Percentiles rank a stretch among this genome's conserved stretches.
phyloP scores from a whole-genome alignment of 2,113 vertebrate species.

The Cheirogaleus medius region DNA sequence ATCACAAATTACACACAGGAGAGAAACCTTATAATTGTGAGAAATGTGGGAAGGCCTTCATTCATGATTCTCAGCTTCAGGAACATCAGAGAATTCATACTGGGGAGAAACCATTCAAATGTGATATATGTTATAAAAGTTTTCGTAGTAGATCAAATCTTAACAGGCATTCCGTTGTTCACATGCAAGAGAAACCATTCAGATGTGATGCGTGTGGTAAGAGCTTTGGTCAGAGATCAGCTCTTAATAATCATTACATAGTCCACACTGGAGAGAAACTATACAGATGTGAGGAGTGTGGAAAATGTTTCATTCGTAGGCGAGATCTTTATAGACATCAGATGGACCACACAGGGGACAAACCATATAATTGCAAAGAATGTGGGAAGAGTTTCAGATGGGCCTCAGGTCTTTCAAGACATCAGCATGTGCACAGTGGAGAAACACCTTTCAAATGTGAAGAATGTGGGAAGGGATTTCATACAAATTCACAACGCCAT shows the following conservation, averaged over 20 bases:
- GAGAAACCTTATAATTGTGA: not conserved
- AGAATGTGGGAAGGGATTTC: conserved; percentile 58
- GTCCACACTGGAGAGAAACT: conserved; percentile 63
- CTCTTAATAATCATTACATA: conserved; percentile 45
- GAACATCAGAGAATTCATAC: conserved; percentile 14
- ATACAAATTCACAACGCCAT: not conserved
- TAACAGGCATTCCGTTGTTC: not conserved
- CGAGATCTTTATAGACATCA: conserved; percentile 61
- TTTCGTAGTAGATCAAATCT: conserved; percentile 36
- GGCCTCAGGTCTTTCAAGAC: conserved; percentile 18
- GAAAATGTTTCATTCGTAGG: not conserved
- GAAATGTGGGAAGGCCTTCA: not conserved
- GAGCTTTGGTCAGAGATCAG: conserved; percentile 48
- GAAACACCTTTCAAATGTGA: conserved; percentile 64
- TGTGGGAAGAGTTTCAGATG: conserved; percentile 67
- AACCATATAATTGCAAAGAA: conserved; percentile 81
- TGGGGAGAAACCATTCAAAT: conserved; percentile 59
- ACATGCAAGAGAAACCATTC: conserved; percentile 66
- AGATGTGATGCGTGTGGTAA: conserved; percentile 58
- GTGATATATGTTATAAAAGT: conserved; percentile 39
- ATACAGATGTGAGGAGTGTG: conserved; percentile 18
- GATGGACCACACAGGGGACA: conserved; percentile 81
- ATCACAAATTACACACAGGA: conserved; percentile 22
- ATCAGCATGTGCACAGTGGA: conserved; percentile 46
- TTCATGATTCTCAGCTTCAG: not conserved